phyloP scores from a whole-genome alignment of 2,113 vertebrate genomes.

The Rissa tridactyla region DNA sequence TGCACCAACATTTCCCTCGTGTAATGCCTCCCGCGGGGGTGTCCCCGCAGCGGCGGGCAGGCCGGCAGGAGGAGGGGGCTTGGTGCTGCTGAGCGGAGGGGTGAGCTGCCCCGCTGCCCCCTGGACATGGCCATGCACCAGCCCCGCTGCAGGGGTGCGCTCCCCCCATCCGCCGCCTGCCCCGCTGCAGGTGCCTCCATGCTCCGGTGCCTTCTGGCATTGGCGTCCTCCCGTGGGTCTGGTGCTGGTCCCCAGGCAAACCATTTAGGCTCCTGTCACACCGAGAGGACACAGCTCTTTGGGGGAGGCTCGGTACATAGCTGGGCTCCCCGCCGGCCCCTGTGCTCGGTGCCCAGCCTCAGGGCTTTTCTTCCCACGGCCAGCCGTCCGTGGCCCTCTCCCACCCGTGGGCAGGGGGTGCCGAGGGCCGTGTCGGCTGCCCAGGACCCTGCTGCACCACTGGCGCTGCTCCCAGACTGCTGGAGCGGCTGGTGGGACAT shows the following conservation, averaged over 20 bases:
- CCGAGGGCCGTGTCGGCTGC: accelerated
- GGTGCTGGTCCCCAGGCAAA: background rate
- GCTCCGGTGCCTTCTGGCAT: background rate
- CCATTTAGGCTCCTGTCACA: background rate
- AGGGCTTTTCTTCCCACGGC: background rate
- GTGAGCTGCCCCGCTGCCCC: background rate
- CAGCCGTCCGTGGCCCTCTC: background rate
- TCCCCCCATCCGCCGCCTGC: accelerated
- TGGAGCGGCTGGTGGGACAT: accelerated
- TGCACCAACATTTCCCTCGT: background rate
- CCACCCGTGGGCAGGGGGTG: background rate
- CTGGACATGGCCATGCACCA: accelerated
- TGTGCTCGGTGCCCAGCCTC: accelerated
- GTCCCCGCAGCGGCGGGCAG: background rate
- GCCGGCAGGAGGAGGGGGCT: no score
- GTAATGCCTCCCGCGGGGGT: background rate
- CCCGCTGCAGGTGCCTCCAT: background rate
- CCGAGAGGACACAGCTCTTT: accelerated
- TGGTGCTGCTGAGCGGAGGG: accelerated
- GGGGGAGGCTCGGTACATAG: background rate
- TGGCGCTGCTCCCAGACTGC: background rate
- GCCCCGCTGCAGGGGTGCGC: background rate
- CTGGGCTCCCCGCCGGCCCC: background rate
- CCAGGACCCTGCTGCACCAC: background rate
- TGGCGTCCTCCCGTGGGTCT: background rate